Conservation (phyloP, 1,140 invertebrate species). For the Atopsyche davidsoni region DNA sequence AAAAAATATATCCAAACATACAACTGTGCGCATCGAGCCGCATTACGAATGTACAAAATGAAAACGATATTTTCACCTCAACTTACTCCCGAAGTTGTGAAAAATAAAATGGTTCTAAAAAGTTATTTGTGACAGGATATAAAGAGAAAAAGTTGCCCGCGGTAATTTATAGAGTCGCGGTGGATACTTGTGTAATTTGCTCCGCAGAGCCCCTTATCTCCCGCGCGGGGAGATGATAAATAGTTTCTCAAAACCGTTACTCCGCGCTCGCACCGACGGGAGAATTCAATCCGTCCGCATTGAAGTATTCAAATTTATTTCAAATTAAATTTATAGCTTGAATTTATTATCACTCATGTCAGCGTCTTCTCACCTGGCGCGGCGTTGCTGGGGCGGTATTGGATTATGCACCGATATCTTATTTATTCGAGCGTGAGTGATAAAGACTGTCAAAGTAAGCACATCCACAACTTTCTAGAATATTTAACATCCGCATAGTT, state of each 20-base stretch:
- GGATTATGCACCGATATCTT: too few relatives aligned
- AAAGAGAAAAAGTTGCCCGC: slow-evolving; percentile 9
- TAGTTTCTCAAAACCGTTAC: slow-evolving; percentile 1
- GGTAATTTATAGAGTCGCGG: slow-evolving; percentile 15
- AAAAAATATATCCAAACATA: too few relatives aligned
- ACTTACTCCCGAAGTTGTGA: slow-evolving; percentile 6
- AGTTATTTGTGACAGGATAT: slow-evolving; percentile 5
- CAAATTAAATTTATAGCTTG: background rate
- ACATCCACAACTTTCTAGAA: too few relatives aligned
- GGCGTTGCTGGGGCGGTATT: too few relatives aligned
- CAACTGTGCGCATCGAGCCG: background rate
- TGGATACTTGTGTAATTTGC: background rate
- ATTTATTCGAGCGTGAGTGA: too few relatives aligned
- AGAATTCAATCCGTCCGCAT: background rate
- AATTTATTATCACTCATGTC: too few relatives aligned
- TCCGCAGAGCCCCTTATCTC: slow-evolving; percentile 1
- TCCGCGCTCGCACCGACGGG: background rate
- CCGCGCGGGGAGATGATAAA: background rate
- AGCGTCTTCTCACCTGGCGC: too few relatives aligned
- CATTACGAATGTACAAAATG: slow-evolving; percentile 9
- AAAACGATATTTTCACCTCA: slow-evolving; percentile 18
- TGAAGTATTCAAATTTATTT: slow-evolving; percentile 2
- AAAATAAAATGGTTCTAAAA: slow-evolving; percentile 8
- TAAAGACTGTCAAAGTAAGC: too few relatives aligned
- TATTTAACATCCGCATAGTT: too few relatives aligned